A percentile compares a stretch with the other conserved stretches of the same genome.
phyloP scores from a whole-genome alignment of 2,888 invertebrate species.

The Yponomeuta cagnagella region DNA sequence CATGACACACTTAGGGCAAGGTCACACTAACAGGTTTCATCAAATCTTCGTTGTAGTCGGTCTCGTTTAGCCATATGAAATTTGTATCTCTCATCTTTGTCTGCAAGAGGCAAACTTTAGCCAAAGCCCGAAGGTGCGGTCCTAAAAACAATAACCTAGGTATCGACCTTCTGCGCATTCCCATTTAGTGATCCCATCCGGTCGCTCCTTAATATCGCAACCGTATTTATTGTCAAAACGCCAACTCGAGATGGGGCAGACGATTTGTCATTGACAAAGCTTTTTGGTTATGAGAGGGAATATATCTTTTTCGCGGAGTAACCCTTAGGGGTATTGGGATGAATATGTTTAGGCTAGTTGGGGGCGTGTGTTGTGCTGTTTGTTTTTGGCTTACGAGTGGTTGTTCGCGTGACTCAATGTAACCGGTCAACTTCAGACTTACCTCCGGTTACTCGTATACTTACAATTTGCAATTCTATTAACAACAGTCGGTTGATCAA shows the following conservation, averaged over 20 bases:
- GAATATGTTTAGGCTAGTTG: conserved; percentile 28
- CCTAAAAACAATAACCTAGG: no score
- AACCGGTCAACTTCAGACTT: no score
- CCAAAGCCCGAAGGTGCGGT: no score
- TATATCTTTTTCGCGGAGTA: conserved; percentile 41
- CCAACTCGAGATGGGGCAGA: conserved; percentile 56
- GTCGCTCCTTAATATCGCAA: conserved; percentile 53
- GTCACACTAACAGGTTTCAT: no score
- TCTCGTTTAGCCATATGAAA: no score
- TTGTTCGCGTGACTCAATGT: no score
- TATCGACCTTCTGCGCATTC: not conserved
- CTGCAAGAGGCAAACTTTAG: no score
- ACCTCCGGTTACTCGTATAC: no score
- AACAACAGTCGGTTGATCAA: not conserved
- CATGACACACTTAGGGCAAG: no score
- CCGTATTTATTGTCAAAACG: conserved; percentile 73
- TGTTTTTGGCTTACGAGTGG: not conserved
- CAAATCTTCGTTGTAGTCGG: no score
- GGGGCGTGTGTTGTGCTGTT: not conserved
- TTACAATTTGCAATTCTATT: no score
- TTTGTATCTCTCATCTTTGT: no score
- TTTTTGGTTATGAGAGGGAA: conserved; percentile 16
- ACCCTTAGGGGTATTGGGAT: conserved; percentile 42
- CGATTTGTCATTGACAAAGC: conserved; percentile 71
- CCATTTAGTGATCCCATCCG: not conserved